These are phyloP conservation scores for Procambarus clarkii DNA, from an alignment of 1,140 invertebrate genomes.

Conservation along the genomic window DNA sequence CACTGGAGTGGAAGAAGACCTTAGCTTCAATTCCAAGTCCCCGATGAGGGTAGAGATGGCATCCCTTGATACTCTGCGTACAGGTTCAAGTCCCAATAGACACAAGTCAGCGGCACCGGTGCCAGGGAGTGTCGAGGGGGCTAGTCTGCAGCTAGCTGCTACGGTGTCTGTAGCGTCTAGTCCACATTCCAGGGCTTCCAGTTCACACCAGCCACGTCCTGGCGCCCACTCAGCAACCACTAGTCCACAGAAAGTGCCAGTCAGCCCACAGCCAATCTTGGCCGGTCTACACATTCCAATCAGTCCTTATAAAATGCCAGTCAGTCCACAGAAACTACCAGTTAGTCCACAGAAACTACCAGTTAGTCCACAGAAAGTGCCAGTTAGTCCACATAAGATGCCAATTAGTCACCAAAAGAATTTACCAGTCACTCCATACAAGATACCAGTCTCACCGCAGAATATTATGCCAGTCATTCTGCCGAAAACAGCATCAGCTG, in stretches of 20 bases:
- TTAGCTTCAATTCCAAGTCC: background rate
- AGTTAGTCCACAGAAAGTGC: background rate
- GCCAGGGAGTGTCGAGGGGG: background rate
- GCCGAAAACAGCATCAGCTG: background rate
- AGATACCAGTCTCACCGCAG: conserved; percentile 27
- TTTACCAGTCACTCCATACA: background rate
- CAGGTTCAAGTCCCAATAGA: background rate
- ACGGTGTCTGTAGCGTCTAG: conserved; percentile 1
- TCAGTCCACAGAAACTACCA: conserved; percentile 34
- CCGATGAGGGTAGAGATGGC: background rate
- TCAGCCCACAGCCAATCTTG: background rate
- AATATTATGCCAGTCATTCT: conserved; percentile 7
- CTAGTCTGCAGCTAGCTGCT: background rate
- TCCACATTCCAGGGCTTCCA: conserved; percentile 4
- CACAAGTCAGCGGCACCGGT: background rate
- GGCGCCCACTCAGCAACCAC: conserved; percentile 10
- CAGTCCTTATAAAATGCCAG: background rate
- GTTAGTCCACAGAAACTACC: too few species aligned
- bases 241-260: conserved; percentile 23
- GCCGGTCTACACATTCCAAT: background rate
- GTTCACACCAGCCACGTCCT: background rate
- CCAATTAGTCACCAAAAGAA: conserved; percentile 20
- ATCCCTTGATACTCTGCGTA: background rate
- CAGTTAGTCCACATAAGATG: conserved; percentile 12
- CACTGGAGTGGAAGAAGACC: background rate